Evolutionary conservation across 1,140 invertebrate species (phyloP).

Genomic region (Trichonephila inaurata): DNA sequence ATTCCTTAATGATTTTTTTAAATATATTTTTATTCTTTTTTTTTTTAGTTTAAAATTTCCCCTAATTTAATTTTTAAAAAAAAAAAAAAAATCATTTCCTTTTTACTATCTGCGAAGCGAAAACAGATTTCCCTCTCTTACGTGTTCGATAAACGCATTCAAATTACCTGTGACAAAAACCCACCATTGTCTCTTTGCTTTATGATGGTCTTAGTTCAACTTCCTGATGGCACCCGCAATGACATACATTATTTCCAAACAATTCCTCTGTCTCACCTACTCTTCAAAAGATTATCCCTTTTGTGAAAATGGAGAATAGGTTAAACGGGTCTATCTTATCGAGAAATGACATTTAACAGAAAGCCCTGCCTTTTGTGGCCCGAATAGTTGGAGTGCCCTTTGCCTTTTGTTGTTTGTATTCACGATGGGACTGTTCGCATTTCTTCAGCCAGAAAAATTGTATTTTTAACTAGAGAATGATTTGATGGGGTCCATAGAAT

Average conservation of each 20-base stretch:
- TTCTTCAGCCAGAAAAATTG: no score
- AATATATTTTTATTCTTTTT: not conserved
- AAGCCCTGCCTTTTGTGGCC: constrained; percentile 35
- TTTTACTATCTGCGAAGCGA: not conserved
- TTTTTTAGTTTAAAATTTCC: not conserved
- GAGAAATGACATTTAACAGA: constrained; percentile 32
- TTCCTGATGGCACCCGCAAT: constrained; percentile 41
- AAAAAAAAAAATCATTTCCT: not conserved
- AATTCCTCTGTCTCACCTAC: constrained; percentile 26
- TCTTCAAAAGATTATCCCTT: constrained; percentile 47
- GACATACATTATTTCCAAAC: constrained; percentile 55
- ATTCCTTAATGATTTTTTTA: not conserved
- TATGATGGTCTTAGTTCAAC: constrained; percentile 22
- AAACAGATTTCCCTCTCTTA: constrained; percentile 5
- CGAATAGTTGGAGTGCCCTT: constrained; percentile 22
- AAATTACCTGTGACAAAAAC: constrained; percentile 55
- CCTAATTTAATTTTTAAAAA: not conserved
- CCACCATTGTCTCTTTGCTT: constrained; percentile 24
- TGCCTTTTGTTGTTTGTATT: constrained; percentile 21
- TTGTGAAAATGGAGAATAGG: constrained; percentile 51
- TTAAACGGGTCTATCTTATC: constrained; percentile 45
- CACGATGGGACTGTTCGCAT: not conserved
- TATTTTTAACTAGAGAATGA: no score
- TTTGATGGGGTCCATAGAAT: no score
- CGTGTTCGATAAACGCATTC: constrained; percentile 33